A percentile compares a stretch with the other conserved stretches of the same genome.
Evolutionary conservation across 2,888 invertebrate species (phyloP).

Genomic region (Pyralis farinalis): DNA sequence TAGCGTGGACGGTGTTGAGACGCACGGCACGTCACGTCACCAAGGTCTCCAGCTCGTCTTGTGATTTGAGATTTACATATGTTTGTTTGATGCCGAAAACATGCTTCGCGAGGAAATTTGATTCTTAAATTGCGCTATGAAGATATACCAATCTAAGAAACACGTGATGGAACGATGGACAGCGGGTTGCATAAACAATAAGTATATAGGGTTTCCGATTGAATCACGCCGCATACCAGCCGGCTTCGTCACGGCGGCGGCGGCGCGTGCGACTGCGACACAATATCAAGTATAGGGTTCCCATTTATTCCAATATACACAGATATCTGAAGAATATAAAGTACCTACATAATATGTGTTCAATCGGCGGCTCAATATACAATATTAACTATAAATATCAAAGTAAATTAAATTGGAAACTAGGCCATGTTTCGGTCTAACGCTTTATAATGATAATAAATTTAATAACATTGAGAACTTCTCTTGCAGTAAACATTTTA

Average conservation of each 20-base stretch:
- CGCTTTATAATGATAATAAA: no score
- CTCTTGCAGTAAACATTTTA: no score
- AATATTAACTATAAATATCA: no score
- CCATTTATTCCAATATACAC: conserved; percentile 10
- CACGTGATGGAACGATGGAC: conserved; percentile 61
- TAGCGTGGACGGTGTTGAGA: conserved; percentile 68
- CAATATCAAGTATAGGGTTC: conserved; percentile 42
- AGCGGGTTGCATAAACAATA: conserved; percentile 70
- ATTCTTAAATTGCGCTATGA: no score
- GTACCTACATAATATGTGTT: background rate
- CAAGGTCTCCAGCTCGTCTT: conserved; percentile 68
- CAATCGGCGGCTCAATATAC: no score
- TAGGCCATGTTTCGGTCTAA: no score
- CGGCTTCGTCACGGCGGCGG: conserved; percentile 66
- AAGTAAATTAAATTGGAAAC: no score
- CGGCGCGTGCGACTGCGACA: conserved; percentile 48
- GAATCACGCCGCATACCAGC: conserved; percentile 77
- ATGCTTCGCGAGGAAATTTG: no score
- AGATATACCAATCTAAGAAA: no score
- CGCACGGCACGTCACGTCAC: conserved; percentile 60
- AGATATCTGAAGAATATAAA: background rate
- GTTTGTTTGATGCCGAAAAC: conserved; percentile 33
- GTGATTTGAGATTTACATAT: conserved; percentile 38
- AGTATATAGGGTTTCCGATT: conserved; percentile 76
- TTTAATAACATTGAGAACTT: no score